Base-by-base conservation (phyloP, 2,797 vertebrate genomes). In the Falco peregrinus region DNA sequence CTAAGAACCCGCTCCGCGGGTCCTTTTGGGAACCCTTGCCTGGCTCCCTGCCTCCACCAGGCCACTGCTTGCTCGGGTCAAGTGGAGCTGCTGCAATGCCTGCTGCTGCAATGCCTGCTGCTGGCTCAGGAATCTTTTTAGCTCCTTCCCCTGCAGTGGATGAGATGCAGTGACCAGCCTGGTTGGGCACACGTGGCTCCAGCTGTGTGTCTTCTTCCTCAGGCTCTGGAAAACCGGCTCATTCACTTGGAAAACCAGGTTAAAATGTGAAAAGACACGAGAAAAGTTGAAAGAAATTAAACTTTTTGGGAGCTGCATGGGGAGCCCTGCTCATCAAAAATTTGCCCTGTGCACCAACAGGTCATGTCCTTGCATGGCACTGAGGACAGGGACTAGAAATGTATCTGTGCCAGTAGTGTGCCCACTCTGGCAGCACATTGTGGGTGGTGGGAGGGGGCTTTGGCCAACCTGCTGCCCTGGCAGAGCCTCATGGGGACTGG, bases 101-200 rank as follows among this genome's bases (percentile, higher is more conserved):
- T 41, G 13, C 21, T 81, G 70, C 48, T 86, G 51, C 48, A 51
- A 13, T 59, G 47, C 45, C 53, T 59, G 39, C 39, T 75, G 69
- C 17, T 64, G 87, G 21, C 12, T 69, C 26, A 53, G 33, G 45
- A 69, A 60, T 48, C 1, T 2, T 24, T 37, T 82, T 29, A 28
- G 4, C 17, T 82, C 15, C 28, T 71, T 81, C 78, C 24, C 26
- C 25, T 0, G 0, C 10, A 11, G 67, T 61, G n/a, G 31, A 13
- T 37, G 57, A 82, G 57, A 19, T 9, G 10, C 5, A 5, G 41
- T 71, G 22, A 39, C 22, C 43, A 39, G 48, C 10, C 45, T 69
- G 22, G 1, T 9, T 50, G 59, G 7, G 26, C 0, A 0, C 13
- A 13, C 0, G 0, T 50, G 15, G 3, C 11, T 41, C 17, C 67